phyloP scores from a whole-genome alignment of 1,140 invertebrate species.

The Drosophila yakuba region DNA sequence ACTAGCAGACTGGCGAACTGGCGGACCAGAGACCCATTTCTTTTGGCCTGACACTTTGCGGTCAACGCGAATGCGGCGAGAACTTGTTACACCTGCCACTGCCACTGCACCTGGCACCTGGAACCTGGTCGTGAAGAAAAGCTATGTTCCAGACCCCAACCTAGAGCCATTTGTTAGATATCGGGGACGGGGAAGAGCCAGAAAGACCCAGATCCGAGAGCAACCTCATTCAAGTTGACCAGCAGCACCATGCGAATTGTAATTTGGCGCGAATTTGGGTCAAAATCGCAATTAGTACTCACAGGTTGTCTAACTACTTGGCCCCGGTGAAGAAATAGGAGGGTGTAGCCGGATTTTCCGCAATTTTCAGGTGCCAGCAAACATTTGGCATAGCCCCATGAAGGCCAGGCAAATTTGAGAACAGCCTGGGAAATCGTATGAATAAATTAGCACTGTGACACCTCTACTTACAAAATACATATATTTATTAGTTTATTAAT shows the following conservation, averaged over 20 bases:
- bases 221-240: slow-evolving; percentile 29
- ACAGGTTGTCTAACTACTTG: slow-evolving; percentile 34
- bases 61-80: slow-evolving; percentile 65
- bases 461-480: too few relatives aligned
- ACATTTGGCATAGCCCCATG: slow-evolving; percentile 35
- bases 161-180: slow-evolving; percentile 55
- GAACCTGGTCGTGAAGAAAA: slow-evolving; percentile 2
- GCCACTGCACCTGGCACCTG: slow-evolving; percentile 24
- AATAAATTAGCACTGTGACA: slow-evolving; percentile 33
- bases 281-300: slow-evolving; percentile 76
- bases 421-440: slow-evolving; percentile 39
- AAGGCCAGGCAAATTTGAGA: slow-evolving; percentile 25
- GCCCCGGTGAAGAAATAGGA: neutral
- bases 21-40: slow-evolving; percentile 67
- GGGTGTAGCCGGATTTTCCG: slow-evolving; percentile 19
- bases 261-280: slow-evolving; percentile 76
- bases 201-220: slow-evolving; percentile 36
- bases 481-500: neutral
- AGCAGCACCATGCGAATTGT: slow-evolving; percentile 59
- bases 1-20: slow-evolving; percentile 37
- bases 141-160: slow-evolving; percentile 16
- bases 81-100: slow-evolving; percentile 78
- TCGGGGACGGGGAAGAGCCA: slow-evolving; percentile 26
- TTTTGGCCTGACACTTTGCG: slow-evolving; percentile 71
- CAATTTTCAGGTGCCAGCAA: slow-evolving; percentile 24